Evolutionary conservation across 2,797 vertebrate genomes (phyloP).

Genomic region (Enteromius trimaculatus): DNA sequence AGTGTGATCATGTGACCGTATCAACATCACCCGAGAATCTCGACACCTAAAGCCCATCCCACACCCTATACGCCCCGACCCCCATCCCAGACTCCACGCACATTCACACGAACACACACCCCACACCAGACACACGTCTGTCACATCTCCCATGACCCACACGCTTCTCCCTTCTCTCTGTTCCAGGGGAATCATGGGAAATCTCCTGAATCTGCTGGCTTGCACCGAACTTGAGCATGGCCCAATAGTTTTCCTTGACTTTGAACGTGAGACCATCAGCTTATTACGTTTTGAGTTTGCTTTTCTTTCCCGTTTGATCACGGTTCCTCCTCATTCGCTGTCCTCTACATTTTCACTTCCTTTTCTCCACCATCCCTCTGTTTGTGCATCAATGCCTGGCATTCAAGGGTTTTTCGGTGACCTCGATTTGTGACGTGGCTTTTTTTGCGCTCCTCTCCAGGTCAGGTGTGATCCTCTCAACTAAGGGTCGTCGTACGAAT

Average conservation of each 20-base stretch:
- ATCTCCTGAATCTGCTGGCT: conserved; percentile 97
- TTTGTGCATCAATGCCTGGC: conserved; percentile 38
- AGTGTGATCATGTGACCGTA: conserved; percentile 70
- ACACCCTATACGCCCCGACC: conserved; percentile 63
- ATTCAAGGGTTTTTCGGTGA: conserved; percentile 44
- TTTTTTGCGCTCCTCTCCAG: conserved; percentile 25
- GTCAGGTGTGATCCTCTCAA: conserved; percentile 6
- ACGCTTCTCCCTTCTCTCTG: conserved; percentile 85
- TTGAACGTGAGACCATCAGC: conserved; percentile 94
- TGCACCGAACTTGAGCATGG: conserved; percentile 96
- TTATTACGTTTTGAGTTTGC: conserved; percentile 72
- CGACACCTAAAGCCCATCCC: conserved; percentile 55
- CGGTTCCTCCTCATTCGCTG: conserved; percentile 55
- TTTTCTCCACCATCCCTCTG: conserved; percentile 54
- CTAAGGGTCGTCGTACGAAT: conserved; percentile 44
- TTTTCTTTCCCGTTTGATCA: conserved; percentile 69
- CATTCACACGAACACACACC: conserved; percentile 41
- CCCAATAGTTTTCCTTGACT: conserved; percentile 98
- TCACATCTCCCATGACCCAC: conserved; percentile 78
- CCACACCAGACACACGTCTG: conserved; percentile 62
- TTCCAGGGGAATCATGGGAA: conserved; percentile 97
- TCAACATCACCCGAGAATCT: conserved; percentile 63
- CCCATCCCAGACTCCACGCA: conserved; percentile 61
- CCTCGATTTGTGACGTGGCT: conserved; percentile 16
- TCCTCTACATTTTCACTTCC: conserved; percentile 64